These are phyloP conservation scores for Ceratotherium simum DNA, from an alignment of 2,113 vertebrate genomes.

Conservation along the genomic window DNA sequence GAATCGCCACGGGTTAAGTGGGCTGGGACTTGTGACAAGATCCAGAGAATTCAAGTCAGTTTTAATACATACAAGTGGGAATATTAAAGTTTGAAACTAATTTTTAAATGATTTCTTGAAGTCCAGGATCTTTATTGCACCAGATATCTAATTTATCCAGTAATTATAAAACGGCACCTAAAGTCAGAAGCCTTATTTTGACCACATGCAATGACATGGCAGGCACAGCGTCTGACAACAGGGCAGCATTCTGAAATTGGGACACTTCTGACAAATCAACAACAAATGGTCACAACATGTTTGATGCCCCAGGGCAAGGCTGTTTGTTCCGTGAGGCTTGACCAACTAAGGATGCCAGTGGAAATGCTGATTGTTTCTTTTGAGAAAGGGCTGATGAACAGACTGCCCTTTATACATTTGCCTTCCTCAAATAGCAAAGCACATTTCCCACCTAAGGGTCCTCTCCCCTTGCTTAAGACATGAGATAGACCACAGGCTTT, in stretches of 20 bases:
- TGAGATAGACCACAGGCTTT: background rate
- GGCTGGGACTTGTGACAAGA: background rate
- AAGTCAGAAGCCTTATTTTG: background rate
- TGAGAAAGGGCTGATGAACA: background rate
- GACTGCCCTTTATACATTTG: background rate
- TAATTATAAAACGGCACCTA: background rate
- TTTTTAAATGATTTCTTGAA: background rate
- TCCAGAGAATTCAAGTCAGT: background rate
- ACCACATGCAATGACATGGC: background rate
- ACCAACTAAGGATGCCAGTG: background rate
- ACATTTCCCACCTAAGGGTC: background rate
- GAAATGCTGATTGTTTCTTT: background rate
- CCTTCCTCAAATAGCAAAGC: background rate
- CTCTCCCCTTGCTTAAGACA: background rate
- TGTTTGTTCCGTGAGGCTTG: background rate
- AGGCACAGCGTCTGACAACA: background rate
- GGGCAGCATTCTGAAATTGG: background rate
- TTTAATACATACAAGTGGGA: background rate
- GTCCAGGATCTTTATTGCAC: background rate
- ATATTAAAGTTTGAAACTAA: slow-evolving; percentile 19
- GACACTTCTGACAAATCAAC: background rate
- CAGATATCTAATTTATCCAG: background rate
- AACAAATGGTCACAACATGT: background rate
- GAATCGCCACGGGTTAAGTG: background rate
- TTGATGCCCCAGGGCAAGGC: background rate